A percentile compares a stretch with the other conserved stretches of the same genome.
phyloP scores from a whole-genome alignment of 2,888 invertebrate species.

The Tetanocera ferruginea region DNA sequence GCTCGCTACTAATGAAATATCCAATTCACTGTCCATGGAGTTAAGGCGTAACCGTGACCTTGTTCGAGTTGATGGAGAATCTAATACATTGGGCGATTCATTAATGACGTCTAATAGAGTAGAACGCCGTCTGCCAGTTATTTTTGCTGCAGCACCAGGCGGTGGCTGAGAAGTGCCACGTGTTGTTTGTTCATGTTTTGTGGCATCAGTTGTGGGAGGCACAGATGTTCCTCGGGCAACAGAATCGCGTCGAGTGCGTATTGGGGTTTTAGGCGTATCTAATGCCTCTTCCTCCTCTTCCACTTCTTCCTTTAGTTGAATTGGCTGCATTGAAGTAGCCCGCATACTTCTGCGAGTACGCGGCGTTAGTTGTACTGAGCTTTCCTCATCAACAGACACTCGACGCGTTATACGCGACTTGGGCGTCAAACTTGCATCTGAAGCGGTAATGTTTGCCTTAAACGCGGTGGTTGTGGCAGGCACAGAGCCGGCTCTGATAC shows the following conservation, averaged over 20 bases:
- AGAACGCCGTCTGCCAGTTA: constrained; percentile 50
- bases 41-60: constrained; percentile 52
- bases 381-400: constrained; percentile 47
- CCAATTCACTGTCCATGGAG: constrained; percentile 53
- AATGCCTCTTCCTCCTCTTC: not conserved
- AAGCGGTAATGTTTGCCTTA: not conserved
- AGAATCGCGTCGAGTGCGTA: not conserved
- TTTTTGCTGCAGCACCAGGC: constrained; percentile 39
- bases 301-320: constrained; percentile 5
- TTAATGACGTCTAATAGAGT: constrained; percentile 53
- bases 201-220: constrained; percentile 12
- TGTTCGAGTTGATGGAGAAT: constrained; percentile 56
- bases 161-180: constrained; percentile 45
- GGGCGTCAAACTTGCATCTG: constrained; percentile 37
- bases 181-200: not conserved
- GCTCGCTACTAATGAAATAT: constrained; percentile 42
- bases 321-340: constrained; percentile 40
- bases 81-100: constrained; percentile 47
- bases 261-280: not conserved
- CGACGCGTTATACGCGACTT: constrained; percentile 47
- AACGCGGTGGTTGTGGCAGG: not conserved
- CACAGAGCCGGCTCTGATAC: constrained; percentile 37
- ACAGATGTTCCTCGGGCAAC: constrained; percentile 39
- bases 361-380: constrained; percentile 23
- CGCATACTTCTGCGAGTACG: constrained; percentile 30